A percentile compares a stretch with the other conserved stretches of the same genome.
Conservation (phyloP, 2,113 vertebrate genomes). For the Eonycteris spelaea region DNA sequence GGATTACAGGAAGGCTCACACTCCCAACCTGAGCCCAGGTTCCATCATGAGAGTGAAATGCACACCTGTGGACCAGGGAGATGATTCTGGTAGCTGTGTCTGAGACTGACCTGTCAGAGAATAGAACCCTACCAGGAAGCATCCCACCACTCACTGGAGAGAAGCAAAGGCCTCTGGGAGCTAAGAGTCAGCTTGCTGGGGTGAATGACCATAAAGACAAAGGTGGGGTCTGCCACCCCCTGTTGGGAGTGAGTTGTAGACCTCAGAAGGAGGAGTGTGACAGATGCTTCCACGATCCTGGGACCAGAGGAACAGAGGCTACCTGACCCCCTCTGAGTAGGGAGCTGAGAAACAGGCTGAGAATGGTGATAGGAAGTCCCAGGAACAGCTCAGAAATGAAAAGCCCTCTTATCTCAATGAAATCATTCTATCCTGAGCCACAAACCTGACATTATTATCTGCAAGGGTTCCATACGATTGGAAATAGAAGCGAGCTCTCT, state of each 20-base stretch:
- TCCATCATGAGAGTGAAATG: rapidly evolving
- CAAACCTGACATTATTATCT: neutral
- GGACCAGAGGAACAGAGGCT: neutral
- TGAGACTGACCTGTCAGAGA: neutral
- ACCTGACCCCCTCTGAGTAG: neutral
- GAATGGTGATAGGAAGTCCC: neutral
- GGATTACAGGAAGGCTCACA: neutral
- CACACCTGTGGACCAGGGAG: rapidly evolving
- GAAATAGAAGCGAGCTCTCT: neutral
- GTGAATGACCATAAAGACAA: neutral
- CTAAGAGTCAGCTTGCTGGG: neutral
- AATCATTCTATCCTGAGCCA: neutral
- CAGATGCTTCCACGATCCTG: neutral
- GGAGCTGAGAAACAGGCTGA: neutral
- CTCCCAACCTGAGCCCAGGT: neutral
- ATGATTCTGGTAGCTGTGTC: neutral
- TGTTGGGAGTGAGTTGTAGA: neutral
- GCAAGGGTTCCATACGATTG: neutral
- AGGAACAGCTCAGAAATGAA: neutral
- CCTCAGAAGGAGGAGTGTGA: neutral
- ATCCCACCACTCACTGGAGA: neutral
- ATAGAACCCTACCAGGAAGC: neutral
- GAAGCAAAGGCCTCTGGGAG: neutral
- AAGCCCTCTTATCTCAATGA: neutral
- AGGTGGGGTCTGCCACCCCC: neutral